Evolutionary conservation across 2,113 vertebrate genomes (phyloP).

Genomic region (Pluvianellus socialis): DNA sequence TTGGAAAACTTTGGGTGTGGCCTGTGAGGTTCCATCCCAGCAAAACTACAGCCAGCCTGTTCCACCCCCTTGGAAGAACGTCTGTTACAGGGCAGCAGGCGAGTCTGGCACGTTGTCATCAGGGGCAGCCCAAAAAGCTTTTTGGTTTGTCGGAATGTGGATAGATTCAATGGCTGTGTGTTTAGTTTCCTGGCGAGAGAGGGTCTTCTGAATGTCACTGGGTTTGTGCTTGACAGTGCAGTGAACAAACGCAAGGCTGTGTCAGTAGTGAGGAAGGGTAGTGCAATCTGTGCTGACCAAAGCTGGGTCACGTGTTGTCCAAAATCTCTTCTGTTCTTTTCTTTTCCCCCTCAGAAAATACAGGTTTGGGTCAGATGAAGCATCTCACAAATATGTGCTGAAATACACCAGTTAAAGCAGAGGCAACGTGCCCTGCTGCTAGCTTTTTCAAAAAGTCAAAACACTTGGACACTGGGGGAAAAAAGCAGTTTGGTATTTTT

Average conservation of each 20-base stretch:
- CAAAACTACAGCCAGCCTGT: not conserved
- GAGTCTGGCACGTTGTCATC: not conserved
- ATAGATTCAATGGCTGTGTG: not conserved
- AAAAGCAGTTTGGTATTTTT: not conserved
- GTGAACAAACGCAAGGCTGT: not conserved
- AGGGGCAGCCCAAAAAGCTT: not conserved
- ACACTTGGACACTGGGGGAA: not conserved
- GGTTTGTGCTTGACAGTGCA: not conserved
- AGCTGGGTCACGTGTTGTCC: accelerated
- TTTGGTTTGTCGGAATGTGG: not conserved
- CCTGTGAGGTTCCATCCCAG: not conserved
- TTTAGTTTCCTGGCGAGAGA: not conserved
- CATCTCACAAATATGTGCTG: not conserved
- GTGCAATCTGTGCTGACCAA: not conserved
- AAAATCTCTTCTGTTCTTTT: not conserved
- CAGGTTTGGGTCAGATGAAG: not conserved
- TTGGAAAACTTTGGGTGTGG: not conserved
- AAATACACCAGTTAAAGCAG: not conserved
- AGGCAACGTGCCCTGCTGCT: not conserved
- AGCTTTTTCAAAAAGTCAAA: not conserved
- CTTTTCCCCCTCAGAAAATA: not conserved
- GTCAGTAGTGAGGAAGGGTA: not conserved
- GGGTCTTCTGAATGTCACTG: not conserved
- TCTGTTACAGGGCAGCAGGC: not conserved
- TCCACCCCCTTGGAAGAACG: not conserved